phyloP scores from a whole-genome alignment of 1,140 invertebrate species.

The Drosophila varians region DNA sequence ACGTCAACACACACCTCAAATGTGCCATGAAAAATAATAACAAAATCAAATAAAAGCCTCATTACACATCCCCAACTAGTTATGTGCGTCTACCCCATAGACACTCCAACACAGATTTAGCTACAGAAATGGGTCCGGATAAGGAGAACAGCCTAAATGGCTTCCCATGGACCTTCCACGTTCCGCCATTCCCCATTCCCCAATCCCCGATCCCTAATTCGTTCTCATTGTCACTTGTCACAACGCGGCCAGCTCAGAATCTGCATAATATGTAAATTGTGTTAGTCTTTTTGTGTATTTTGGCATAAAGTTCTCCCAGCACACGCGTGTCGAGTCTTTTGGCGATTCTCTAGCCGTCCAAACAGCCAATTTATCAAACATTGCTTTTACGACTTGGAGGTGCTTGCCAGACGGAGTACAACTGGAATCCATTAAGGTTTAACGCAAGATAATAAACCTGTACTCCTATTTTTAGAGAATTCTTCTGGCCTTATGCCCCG shows the following conservation, averaged over 20 bases:
- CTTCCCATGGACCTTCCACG: slow-evolving; percentile 33
- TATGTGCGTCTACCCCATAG: background rate
- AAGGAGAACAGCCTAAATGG: slow-evolving; percentile 30
- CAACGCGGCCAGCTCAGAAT: slow-evolving; percentile 17
- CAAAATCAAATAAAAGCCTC: slow-evolving; percentile 56
- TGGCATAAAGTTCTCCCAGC: slow-evolving; percentile 29
- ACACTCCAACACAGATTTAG: slow-evolving; percentile 7
- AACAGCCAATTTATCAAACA: slow-evolving; percentile 51
- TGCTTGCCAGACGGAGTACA: slow-evolving; percentile 45
- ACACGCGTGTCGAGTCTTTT: slow-evolving; percentile 29
- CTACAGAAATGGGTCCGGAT: slow-evolving; percentile 3
- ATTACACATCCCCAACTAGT: slow-evolving; percentile 24
- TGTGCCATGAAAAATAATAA: slow-evolving; percentile 53
- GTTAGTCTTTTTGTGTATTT: slow-evolving; percentile 3
- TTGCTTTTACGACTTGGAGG: slow-evolving; percentile 50
- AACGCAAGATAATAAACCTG: slow-evolving; percentile 43
- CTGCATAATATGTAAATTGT: slow-evolving; percentile 36
- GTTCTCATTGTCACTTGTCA: slow-evolving; percentile 32
- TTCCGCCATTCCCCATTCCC: background rate
- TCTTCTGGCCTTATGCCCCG: slow-evolving; percentile 16
- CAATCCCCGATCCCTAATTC: slow-evolving; percentile 1
- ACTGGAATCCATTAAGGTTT: slow-evolving; percentile 61
- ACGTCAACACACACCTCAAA: slow-evolving; percentile 55
- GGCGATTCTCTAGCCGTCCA: slow-evolving; percentile 36
- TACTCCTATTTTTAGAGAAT: slow-evolving; percentile 35